Evolutionary conservation across 2,888 invertebrate species (phyloP), one percentile per base, ranked within the genome.

Genomic region (Punctoribates punctum): DNA sequence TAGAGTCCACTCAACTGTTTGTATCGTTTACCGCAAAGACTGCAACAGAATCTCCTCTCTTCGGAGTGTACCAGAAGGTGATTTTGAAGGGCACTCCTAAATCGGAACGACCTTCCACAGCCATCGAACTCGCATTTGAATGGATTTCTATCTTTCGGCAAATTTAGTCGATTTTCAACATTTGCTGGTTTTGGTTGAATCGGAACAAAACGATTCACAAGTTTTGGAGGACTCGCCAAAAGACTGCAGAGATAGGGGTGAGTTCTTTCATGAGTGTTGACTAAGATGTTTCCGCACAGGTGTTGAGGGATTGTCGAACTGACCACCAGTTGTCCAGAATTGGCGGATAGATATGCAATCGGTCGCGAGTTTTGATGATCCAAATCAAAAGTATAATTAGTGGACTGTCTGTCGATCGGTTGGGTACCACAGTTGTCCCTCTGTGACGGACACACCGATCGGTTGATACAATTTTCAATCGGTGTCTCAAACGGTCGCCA

Each of bases 11-110:
- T 60, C 60, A 60, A 27, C 27, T 60, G 60, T 60, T 60, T 60
- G 60, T 60, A 60, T 60, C 60, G 60, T 60, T 60, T 60, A 27
- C 60, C 60, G 25, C 60, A 60, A 5, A 60, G 13, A 60, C 25
- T 3, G 25, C 60, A 60, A 13, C 27, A 27, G 17, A 25, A 60
- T 11, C 13, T 23, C 13, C 60, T 23, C 13, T 60, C 60, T 0
- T 60, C 60, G 20, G 60, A 60, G 20, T 60, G 60, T 1, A 60
- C 60, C 20, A 60, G 20, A 25, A n/a, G 23, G 15, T 60, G 60
- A 13, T 60, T 60, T 11, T 60, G 20, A 13, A 60, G 25, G 5
- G 60, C 60, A 3, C 25, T 25, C 13, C 27, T 9, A 15, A 60
- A 60, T 27, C 60, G 60, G 27, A 60, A 60, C 17, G 23, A 13